phyloP scores from a whole-genome alignment of 1,140 invertebrate species.

The Asobara japonica region DNA sequence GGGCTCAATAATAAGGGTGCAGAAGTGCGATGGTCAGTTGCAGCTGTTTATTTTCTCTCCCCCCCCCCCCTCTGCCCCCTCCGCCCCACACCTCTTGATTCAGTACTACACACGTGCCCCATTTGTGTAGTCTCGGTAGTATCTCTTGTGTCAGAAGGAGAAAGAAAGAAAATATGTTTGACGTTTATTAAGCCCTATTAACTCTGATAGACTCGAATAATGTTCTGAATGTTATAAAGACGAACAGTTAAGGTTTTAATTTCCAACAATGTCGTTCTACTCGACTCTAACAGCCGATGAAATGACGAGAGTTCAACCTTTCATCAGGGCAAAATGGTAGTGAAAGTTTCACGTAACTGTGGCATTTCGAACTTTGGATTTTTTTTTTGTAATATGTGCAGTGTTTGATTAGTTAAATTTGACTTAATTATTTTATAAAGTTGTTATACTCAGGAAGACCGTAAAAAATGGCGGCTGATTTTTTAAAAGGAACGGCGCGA shows the following conservation, averaged over 20 bases:
- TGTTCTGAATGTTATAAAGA: neutral
- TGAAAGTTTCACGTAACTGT: neutral
- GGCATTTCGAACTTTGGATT: neutral
- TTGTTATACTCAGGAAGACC: too few species aligned
- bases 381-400: too few species aligned
- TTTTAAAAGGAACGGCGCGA: too few species aligned
- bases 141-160: neutral
- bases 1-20: neutral
- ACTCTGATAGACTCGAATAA: conserved; percentile 19
- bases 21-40: conserved; percentile 8
- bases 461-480: too few species aligned
- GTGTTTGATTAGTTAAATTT: too few species aligned
- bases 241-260: neutral
- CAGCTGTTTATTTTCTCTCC: neutral
- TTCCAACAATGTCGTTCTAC: conserved; percentile 49
- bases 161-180: neutral
- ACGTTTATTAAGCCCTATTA: conserved; percentile 30
- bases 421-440: too few species aligned
- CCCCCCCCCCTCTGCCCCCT: neutral
- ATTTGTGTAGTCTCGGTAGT: conserved; percentile 1
- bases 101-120: neutral
- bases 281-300: conserved; percentile 55
- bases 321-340: conserved; percentile 58
- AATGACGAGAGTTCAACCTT: conserved; percentile 56
- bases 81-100: neutral